Conservation (phyloP, 2,888 invertebrate species). For the Pristionchus maxplancki region DNA sequence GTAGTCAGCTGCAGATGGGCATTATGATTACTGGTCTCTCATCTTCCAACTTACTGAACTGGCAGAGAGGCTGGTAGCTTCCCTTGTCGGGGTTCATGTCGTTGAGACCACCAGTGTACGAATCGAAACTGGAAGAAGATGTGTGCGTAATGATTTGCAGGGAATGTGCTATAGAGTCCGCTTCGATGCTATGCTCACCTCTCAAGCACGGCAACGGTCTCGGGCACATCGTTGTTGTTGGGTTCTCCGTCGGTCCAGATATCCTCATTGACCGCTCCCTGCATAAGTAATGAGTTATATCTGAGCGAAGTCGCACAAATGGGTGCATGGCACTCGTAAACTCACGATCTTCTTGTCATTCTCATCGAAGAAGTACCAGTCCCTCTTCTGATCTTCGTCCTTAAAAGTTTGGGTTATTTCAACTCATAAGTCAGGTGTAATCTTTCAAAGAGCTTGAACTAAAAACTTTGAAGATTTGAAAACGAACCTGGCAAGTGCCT, state of each 20-base stretch:
- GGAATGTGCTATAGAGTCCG: background rate
- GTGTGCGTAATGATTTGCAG: background rate
- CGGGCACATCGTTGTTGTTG: conserved; percentile 47
- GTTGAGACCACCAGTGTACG: conserved; percentile 49
- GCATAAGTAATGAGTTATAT: background rate
- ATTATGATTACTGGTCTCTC: background rate
- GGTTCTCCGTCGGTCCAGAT: conserved; percentile 55
- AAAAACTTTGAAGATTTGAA: too few species aligned
- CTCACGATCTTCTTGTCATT: conserved; percentile 42
- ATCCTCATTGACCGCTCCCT: background rate
- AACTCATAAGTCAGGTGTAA: too few species aligned
- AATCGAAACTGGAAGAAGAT: conserved; percentile 39
- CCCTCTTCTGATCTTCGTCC: conserved; percentile 29
- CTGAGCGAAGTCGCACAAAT: background rate
- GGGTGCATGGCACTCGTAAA: background rate
- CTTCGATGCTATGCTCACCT: conserved; percentile 32
- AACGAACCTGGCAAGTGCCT: conserved; percentile 2
- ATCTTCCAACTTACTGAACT: conserved; percentile 52
- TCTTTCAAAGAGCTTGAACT: too few species aligned
- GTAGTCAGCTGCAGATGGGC: conserved; percentile 40
- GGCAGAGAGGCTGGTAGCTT: conserved; percentile 54
- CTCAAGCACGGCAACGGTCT: conserved; percentile 54
- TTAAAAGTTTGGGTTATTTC: too few species aligned
- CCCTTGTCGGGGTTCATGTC: conserved; percentile 53
- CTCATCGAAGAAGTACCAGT: conserved; percentile 51